Conservation (phyloP, 2,888 invertebrate species). For the Sepiola atlantica region DNA sequence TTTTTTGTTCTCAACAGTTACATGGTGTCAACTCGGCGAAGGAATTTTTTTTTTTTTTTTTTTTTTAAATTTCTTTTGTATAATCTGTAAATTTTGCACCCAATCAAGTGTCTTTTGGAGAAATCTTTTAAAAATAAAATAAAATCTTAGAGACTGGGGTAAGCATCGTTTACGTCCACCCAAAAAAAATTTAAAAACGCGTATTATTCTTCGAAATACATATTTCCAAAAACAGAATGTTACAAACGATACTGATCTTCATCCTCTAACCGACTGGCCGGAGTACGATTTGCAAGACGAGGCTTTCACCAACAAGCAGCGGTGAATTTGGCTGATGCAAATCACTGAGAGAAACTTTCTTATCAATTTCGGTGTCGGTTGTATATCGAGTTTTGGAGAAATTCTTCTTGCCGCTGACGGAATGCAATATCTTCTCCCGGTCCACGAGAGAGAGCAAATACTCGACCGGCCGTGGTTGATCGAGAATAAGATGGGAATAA, state of each 20-base stretch:
- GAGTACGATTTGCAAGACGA: slow-evolving; percentile 68
- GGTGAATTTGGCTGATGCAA: slow-evolving; percentile 64
- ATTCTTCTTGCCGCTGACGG: slow-evolving; percentile 73
- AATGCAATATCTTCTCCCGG: slow-evolving; percentile 71
- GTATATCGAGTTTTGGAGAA: slow-evolving; percentile 75
- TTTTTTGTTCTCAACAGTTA: no score
- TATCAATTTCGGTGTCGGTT: slow-evolving; percentile 75
- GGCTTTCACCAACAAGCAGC: slow-evolving; percentile 64
- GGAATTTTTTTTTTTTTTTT: no score
- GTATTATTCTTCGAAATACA: not conserved
- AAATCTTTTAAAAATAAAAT: no score
- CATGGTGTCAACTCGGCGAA: no score
- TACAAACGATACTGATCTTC: not conserved
- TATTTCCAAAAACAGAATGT: not conserved
- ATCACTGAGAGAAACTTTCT: slow-evolving; percentile 70
- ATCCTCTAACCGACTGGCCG: slow-evolving; percentile 66
- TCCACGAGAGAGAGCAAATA: slow-evolving; percentile 73
- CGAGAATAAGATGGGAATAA: slow-evolving; percentile 71
- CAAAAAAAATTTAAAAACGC: no score
- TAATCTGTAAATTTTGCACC: no score
- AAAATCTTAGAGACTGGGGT: no score
- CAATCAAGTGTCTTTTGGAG: no score
- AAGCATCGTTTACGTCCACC: no score
- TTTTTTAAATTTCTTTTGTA: no score
- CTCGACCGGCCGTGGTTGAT: slow-evolving; percentile 73